These are phyloP conservation scores for Blastobasis lacticolella DNA, from an alignment of 2,888 invertebrate genomes.

Conservation along the genomic window DNA sequence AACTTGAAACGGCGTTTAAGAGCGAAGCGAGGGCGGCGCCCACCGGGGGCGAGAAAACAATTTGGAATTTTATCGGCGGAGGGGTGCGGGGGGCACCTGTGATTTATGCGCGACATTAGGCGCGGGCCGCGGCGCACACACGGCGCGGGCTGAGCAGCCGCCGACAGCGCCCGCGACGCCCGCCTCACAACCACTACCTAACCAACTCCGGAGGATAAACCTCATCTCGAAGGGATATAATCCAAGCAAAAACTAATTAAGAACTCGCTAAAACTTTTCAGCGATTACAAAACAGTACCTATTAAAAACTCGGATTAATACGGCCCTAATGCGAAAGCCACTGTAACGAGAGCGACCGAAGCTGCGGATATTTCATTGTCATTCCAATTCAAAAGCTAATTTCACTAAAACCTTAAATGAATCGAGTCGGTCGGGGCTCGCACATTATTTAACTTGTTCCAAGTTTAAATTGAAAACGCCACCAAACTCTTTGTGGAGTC, in stretches of 20 bases:
- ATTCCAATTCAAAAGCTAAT: conserved; percentile 70
- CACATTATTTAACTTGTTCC: conserved; percentile 72
- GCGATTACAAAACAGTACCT: conserved; percentile 6
- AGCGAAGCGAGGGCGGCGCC: conserved; percentile 70
- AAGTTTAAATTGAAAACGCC: conserved; percentile 74
- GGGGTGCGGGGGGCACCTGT: conserved; percentile 44
- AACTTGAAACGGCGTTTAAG: conserved; percentile 73
- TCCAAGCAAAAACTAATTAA: no score
- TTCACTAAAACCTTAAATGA: conserved; percentile 73
- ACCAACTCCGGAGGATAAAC: background rate
- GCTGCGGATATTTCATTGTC: conserved; percentile 56
- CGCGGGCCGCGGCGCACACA: conserved; percentile 48
- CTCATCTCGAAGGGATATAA: no score
- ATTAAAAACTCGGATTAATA: conserved; percentile 29
- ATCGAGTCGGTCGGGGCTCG: conserved; percentile 67
- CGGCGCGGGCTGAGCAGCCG: conserved; percentile 42
- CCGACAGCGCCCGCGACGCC: conserved; percentile 38
- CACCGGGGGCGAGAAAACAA: conserved; percentile 72
- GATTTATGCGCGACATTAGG: conserved; percentile 67
- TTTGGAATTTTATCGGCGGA: conserved; percentile 70
- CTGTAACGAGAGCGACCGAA: conserved; percentile 21
- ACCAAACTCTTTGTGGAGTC: conserved; percentile 68
- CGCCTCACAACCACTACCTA: conserved; percentile 17
- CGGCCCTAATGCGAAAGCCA: conserved; percentile 32
- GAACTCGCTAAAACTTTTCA: background rate